Base-by-base conservation (phyloP, 2,113 vertebrate species). In the Potamarius usumacintae region DNA sequence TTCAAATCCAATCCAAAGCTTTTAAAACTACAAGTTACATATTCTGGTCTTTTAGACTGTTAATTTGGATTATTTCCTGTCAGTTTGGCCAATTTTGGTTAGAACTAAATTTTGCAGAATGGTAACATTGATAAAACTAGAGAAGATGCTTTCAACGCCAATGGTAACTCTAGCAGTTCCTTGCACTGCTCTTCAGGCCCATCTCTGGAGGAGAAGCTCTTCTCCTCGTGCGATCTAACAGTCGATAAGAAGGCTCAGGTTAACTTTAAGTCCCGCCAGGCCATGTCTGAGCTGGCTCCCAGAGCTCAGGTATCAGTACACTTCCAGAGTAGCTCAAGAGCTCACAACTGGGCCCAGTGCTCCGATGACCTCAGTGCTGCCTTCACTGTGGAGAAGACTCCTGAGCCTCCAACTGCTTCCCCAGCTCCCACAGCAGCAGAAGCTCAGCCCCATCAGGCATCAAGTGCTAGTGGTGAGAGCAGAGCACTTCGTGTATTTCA, bases 151-250 rank as follows among this genome's bases (percentile, higher is more conserved):
- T 81, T 25, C 57, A 65, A 20, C 22, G 76, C 25, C 77, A 60
- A 3, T 17, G 2, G 25, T 88, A 85, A 88, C 48, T 83, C 27
- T 30, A 79, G 25, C 30, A 27, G 58, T 65, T 67, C 80, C 27
- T 83, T 48, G 60, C 34, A 4, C 57, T 84, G 18, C 69, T 94
- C 93, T 95, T 94, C 95, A 99, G 98, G 98, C 95, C 95, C 94
- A 58, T 96, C 96, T 91, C 94, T 97, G 96, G 97, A 99, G 94
- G 96, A 98, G 94, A 98, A 97, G 94, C 94, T 96, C 84, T 96
- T 97, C 93, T 95, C 96, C 85, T 96, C 96, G 87, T 96, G 95
- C 88, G 96, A 96, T 93, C 92, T 97, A 92, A 96, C 93, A 89
- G 94, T 96, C 89, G 93, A 94, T 93, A 97, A 95, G 94, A 96